Evolutionary conservation across 53 echinoderm and acorn worm genomes (phyloP).

Genomic region (Antedon mediterranea): DNA sequence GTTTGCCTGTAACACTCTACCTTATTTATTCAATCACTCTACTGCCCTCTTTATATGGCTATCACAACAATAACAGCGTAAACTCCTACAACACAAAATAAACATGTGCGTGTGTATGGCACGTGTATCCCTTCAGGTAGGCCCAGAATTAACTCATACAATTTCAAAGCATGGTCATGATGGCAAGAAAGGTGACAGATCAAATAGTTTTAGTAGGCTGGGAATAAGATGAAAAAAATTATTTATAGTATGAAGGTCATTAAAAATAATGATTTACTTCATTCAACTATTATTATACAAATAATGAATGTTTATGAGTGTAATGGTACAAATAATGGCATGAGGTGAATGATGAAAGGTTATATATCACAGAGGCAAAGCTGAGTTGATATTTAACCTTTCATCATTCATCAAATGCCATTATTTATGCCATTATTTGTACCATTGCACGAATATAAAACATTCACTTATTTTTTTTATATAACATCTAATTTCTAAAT

Average conservation of each 20-base stretch:
- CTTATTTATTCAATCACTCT: not conserved
- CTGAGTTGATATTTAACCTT: no score
- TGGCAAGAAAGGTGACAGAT: not conserved
- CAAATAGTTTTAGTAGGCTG: not conserved
- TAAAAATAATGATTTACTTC: not conserved
- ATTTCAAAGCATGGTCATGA: not conserved
- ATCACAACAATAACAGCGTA: not conserved
- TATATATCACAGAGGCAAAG: no score
- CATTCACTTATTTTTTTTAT: no score
- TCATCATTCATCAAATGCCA: no score
- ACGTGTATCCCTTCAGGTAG: not conserved
- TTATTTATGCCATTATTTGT: no score
- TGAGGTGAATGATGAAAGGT: no score
- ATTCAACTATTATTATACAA: no score
- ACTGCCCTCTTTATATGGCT: not conserved
- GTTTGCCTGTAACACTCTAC: not conserved
- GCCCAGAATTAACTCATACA: not conserved
- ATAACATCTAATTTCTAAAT: no score
- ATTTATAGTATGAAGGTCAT: not conserved
- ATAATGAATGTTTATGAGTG: no score
- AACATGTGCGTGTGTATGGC: not conserved
- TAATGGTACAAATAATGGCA: no score
- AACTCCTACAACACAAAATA: not conserved
- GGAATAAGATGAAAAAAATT: not conserved
- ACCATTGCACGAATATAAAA: no score